Conservation (phyloP, 2,113 vertebrate genomes). For the Numida meleagris region DNA sequence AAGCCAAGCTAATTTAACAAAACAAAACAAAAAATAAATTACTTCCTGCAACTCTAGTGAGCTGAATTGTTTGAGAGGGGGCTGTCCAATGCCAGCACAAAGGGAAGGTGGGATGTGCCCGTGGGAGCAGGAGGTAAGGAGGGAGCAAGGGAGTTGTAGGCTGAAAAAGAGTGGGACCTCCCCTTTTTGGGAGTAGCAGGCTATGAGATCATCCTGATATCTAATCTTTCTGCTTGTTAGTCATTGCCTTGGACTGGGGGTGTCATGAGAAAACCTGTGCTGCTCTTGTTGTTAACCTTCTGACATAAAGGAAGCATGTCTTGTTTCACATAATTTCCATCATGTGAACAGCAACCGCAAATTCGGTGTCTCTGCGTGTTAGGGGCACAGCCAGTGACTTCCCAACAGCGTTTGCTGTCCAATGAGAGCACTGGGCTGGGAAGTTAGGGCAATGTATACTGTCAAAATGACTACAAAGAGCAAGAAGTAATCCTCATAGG, state of each 20-base stretch:
- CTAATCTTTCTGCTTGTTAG: not conserved
- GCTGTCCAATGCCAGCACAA: not conserved
- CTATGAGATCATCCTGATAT: not conserved
- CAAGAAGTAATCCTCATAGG: not conserved
- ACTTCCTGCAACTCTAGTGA: not conserved
- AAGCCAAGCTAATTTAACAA: not conserved
- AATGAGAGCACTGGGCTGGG: not conserved
- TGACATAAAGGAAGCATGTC: slow-evolving; percentile 15
- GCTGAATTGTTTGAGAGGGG: not conserved
- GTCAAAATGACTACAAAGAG: not conserved
- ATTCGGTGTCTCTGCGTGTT: not conserved
- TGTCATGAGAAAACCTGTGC: not conserved
- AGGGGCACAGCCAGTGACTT: not conserved
- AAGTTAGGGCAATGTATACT: not conserved
- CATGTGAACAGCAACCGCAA: not conserved
- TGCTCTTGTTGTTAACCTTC: not conserved
- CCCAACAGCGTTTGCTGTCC: not conserved
- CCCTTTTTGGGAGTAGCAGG: not conserved
- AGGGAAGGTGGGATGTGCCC: not conserved
- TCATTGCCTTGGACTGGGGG: not conserved
- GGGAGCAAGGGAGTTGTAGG: not conserved
- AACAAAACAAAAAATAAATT: not conserved
- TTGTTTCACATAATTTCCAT: not conserved
- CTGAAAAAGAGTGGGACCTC: not conserved
- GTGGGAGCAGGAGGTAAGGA: not conserved